Percentiles rank a stretch among this genome's conserved stretches.
phyloP scores from a whole-genome alignment of 2,888 invertebrate species.

The Caenorhabditis sulstoni region DNA sequence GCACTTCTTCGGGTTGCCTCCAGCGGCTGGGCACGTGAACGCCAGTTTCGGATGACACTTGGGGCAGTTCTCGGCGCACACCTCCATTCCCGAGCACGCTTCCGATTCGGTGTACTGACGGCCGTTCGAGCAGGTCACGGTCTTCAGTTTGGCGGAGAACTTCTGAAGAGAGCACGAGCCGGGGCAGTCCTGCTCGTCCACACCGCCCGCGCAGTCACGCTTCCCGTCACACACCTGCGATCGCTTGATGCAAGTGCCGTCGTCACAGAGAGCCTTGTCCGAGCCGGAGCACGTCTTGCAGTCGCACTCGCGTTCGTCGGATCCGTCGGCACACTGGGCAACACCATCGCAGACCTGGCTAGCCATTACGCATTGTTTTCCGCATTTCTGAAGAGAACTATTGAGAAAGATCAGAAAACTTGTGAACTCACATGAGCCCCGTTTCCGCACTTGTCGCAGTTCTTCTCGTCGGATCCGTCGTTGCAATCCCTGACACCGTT shows the following conservation, averaged over 20 bases:
- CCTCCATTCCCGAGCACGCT: slow-evolving; percentile 69
- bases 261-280: slow-evolving; percentile 68
- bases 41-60: slow-evolving; percentile 67
- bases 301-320: slow-evolving; percentile 73
- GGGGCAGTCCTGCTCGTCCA: slow-evolving; percentile 75
- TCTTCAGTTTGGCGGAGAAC: slow-evolving; percentile 20
- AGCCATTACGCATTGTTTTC: slow-evolving; percentile 66
- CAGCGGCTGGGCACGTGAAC: slow-evolving; percentile 61
- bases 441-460: slow-evolving; percentile 58
- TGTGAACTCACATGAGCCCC: slow-evolving; percentile 60
- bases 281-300: slow-evolving; percentile 72
- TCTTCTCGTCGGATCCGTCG: slow-evolving; percentile 63
- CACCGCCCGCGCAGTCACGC: slow-evolving; percentile 70
- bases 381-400: slow-evolving; percentile 62
- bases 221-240: slow-evolving; percentile 72
- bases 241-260: slow-evolving; percentile 70
- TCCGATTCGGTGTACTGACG: slow-evolving; percentile 60
- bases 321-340: slow-evolving; percentile 69
- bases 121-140: slow-evolving; percentile 53
- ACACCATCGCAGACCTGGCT: slow-evolving; percentile 73
- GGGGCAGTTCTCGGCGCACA: slow-evolving; percentile 57
- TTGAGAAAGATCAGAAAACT: neutral
- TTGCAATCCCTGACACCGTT: slow-evolving; percentile 66
- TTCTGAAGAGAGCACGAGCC: slow-evolving; percentile 66
- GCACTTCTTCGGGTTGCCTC: slow-evolving; percentile 52